Evolutionary conservation across 2,888 invertebrate genomes (phyloP).

Genomic region (Lamellibrachia columna): DNA sequence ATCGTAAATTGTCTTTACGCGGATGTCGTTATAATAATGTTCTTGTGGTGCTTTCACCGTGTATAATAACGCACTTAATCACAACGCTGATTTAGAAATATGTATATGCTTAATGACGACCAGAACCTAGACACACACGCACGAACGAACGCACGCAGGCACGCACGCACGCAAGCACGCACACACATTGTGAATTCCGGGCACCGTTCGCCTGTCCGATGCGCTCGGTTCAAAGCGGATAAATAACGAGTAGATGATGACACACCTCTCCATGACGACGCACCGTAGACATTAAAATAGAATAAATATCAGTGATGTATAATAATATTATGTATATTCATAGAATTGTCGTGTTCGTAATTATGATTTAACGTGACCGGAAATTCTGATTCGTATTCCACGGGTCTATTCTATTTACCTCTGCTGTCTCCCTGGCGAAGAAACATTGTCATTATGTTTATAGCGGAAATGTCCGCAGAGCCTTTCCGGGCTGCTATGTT

Average conservation of each 20-base stretch:
- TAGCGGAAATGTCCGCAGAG: too few species aligned
- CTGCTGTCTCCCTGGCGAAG: too few species aligned
- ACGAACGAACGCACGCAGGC: neutral
- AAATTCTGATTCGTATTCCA: too few species aligned
- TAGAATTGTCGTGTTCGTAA: too few species aligned
- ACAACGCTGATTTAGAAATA: neutral
- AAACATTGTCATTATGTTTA: too few species aligned
- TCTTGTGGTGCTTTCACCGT: neutral
- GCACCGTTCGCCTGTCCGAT: neutral
- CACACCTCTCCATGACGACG: neutral
- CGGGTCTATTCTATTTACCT: too few species aligned
- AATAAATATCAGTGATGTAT: neutral
- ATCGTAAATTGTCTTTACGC: neutral
- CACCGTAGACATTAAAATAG: neutral
- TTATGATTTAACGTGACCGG: too few species aligned
- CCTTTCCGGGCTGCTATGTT: too few species aligned
- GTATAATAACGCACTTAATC: neutral
- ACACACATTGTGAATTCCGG: neutral
- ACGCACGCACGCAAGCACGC: neutral
- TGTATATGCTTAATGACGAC: neutral
- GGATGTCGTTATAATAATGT: slow-evolving; percentile 9
- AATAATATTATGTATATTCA: neutral
- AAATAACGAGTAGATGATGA: too few species aligned
- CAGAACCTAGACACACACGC: neutral
- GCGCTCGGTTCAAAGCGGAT: too few species aligned